These are phyloP conservation scores for Nebria salina DNA, from an alignment of 2,888 invertebrate species.

Conservation along the genomic window DNA sequence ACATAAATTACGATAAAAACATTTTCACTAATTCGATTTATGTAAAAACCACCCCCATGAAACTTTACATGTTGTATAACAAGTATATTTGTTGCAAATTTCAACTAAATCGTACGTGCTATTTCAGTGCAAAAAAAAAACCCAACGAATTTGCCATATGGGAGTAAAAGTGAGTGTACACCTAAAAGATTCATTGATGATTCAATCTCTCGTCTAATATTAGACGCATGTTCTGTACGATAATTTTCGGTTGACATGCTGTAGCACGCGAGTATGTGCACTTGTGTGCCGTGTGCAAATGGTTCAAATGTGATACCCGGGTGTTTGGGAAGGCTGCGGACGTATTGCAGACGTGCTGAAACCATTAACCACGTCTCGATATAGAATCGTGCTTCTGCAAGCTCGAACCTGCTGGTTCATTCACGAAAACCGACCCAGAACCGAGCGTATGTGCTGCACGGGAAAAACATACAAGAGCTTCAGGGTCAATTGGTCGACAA, in stretches of 20 bases:
- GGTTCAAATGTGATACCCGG: background rate
- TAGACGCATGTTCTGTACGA: no score
- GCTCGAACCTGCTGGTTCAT: background rate
- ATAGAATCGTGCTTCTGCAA: background rate
- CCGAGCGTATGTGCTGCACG: background rate
- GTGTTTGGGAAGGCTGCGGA: slow-evolving; percentile 1
- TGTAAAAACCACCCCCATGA: background rate
- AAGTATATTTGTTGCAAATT: no score
- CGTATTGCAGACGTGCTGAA: background rate
- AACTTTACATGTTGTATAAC: background rate
- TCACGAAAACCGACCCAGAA: background rate
- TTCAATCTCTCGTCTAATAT: no score
- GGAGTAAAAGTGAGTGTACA: no score
- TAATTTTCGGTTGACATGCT: background rate
- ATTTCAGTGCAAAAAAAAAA: no score
- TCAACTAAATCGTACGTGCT: no score
- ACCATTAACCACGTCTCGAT: background rate
- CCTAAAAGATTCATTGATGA: no score
- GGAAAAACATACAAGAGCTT: background rate
- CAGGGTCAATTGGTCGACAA: no score
- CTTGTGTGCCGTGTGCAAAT: no score
- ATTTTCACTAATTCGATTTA: background rate
- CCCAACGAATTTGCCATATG: no score
- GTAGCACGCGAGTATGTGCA: background rate
- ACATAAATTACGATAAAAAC: background rate